A percentile compares a stretch with the other conserved stretches of the same genome.
Evolutionary conservation across 2,113 vertebrate species (phyloP).

Genomic region (Pica pica): DNA sequence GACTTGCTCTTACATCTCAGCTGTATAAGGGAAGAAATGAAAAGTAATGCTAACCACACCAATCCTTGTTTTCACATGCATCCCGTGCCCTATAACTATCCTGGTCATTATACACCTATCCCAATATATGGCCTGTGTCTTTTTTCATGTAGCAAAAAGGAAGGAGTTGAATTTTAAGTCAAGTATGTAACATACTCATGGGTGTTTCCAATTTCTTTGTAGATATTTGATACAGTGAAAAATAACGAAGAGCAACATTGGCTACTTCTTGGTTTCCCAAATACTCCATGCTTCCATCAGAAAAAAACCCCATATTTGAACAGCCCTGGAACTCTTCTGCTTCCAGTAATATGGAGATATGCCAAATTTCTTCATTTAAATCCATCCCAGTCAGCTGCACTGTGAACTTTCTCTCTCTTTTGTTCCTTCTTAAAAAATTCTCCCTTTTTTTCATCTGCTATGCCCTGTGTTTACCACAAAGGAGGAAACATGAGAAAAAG

Average conservation of each 20-base stretch:
- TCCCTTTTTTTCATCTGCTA: neutral
- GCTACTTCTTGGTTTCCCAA: neutral
- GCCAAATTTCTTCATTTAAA: neutral
- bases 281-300: neutral
- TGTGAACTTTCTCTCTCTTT: neutral
- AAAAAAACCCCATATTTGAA: neutral
- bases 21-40: neutral
- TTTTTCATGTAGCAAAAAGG: neutral
- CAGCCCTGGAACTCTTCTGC: neutral
- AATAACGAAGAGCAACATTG: neutral
- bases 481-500: neutral
- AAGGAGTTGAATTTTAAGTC: neutral
- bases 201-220: neutral
- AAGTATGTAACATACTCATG: neutral
- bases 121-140: neutral
- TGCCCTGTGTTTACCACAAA: neutral
- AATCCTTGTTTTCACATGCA: neutral
- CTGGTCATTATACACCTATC: neutral
- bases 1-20: neutral
- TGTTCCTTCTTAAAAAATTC: neutral
- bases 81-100: neutral
- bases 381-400: neutral
- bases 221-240: neutral
- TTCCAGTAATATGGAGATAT: neutral
- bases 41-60: neutral